Percentiles rank a stretch among this genome's conserved stretches.
Evolutionary conservation across 2,797 vertebrate species (phyloP).

Genomic region (Cossypha caffra): DNA sequence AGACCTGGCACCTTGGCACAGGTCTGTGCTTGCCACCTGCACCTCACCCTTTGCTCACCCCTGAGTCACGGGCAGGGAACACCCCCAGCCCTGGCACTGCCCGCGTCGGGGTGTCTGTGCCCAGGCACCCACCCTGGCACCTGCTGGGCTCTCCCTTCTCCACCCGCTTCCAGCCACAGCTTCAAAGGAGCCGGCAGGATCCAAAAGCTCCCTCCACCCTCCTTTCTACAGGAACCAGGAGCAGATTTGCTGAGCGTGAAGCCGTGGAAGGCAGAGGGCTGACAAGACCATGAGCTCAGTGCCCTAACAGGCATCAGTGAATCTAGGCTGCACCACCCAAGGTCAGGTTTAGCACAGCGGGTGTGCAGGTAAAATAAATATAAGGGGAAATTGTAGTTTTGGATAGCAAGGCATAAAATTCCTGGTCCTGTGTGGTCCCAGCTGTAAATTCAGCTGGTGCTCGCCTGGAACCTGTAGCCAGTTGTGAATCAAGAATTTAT

Average conservation of each 20-base stretch:
- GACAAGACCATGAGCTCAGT: accelerated
- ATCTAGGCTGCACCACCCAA: not conserved
- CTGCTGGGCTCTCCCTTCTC: not conserved
- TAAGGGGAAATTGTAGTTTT: not conserved
- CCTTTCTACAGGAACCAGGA: not conserved
- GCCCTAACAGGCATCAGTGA: accelerated
- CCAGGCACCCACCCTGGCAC: not conserved
- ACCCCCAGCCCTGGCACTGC: not conserved
- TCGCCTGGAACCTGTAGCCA: accelerated
- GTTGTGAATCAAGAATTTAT: not conserved
- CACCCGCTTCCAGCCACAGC: not conserved
- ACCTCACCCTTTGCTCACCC: not conserved
- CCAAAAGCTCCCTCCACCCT: not conserved
- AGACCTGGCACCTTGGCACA: not conserved
- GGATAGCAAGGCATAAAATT: not conserved
- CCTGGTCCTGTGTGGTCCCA: not conserved
- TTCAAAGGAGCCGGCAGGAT: constrained; percentile 12
- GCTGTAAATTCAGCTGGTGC: not conserved
- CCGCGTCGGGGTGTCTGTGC: accelerated
- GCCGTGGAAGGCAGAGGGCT: not conserved
- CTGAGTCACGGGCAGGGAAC: not conserved
- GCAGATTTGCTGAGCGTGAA: not conserved
- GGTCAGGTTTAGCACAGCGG: not conserved
- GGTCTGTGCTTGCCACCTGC: not conserved
- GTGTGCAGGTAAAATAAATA: not conserved